A percentile compares a stretch with the other conserved stretches of the same genome.
These are phyloP conservation scores for Melolontha melolontha DNA, from an alignment of 2,888 invertebrate species.

Conservation along the genomic window DNA sequence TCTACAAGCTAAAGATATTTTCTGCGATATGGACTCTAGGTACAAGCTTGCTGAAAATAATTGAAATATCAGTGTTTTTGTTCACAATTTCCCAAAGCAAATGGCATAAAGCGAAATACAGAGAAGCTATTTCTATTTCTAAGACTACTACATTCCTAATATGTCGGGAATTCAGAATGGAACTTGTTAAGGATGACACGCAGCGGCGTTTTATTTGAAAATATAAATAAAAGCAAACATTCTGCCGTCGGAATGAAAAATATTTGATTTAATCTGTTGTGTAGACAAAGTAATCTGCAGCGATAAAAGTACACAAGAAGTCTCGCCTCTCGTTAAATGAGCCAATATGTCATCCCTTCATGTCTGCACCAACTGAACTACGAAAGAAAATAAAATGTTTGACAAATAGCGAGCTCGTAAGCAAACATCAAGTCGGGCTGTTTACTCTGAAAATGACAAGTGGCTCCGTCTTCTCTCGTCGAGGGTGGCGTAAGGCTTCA, in stretches of 20 bases:
- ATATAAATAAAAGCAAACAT: slow-evolving; percentile 39
- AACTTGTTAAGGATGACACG: slow-evolving; percentile 28
- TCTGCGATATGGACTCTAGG: too few relatives aligned
- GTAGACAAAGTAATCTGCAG: slow-evolving; percentile 65
- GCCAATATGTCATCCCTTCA: slow-evolving; percentile 61
- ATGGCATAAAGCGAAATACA: too few relatives aligned
- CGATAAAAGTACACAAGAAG: slow-evolving; percentile 65
- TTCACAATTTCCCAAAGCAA: too few relatives aligned
- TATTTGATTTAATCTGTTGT: slow-evolving; percentile 66
- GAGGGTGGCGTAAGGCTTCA: slow-evolving; percentile 45
- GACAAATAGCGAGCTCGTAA: slow-evolving; percentile 64
- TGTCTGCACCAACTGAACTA: slow-evolving; percentile 56
- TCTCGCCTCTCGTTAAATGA: slow-evolving; percentile 62
- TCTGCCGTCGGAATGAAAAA: slow-evolving; percentile 60
- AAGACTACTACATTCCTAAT: too few relatives aligned
- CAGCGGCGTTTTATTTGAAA: slow-evolving; percentile 35
- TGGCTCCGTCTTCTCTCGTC: slow-evolving; percentile 57
- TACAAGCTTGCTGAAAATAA: too few relatives aligned
- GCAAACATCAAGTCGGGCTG: slow-evolving; percentile 63
- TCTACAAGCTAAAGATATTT: too few relatives aligned
- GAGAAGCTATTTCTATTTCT: too few relatives aligned
- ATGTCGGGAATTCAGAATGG: slow-evolving; percentile 2
- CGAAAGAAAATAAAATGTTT: slow-evolving; percentile 65
- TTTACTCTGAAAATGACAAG: slow-evolving; percentile 64
- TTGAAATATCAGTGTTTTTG: too few relatives aligned